Conservation (phyloP, 1,140 invertebrate genomes). For the Drosophila busckii region DNA sequence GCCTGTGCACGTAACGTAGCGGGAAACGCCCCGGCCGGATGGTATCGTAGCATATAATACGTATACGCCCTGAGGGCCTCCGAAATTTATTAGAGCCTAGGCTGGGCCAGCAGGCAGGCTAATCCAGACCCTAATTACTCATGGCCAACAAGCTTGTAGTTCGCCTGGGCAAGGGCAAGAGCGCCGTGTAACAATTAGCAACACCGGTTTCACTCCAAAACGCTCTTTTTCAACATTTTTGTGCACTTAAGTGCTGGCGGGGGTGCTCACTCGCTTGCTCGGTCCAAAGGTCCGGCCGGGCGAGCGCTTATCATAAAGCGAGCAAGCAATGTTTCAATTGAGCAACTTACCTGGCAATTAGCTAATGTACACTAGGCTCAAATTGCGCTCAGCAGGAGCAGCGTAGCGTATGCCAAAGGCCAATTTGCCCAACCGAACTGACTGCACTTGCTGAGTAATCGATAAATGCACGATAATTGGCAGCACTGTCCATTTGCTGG, state of each 20-base stretch:
- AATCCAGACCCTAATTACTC: conserved; percentile 73
- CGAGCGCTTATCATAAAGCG: conserved; percentile 28
- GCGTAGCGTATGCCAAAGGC: too few species aligned
- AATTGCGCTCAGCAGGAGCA: too few species aligned
- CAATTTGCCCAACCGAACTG: too few species aligned
- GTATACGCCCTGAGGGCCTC: conserved; percentile 33
- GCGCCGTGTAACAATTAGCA: conserved; percentile 60
- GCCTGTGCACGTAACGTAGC: conserved; percentile 4
- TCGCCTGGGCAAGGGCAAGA: conserved; percentile 19
- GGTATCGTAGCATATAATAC: background rate
- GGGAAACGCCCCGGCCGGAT: conserved; percentile 15
- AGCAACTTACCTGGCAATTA: conserved; percentile 47
- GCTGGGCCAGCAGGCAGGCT: too few species aligned
- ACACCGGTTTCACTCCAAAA: conserved; percentile 38
- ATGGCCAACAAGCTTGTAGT: conserved; percentile 45
- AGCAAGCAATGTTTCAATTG: conserved; percentile 62
- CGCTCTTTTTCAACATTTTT: background rate
- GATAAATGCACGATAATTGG: conserved; percentile 13
- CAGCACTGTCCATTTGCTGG: conserved; percentile 6
- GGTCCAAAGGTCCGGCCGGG: conserved; percentile 8
- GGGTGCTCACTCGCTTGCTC: conserved; percentile 20
- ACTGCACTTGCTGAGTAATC: conserved; percentile 8
- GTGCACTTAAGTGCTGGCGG: conserved; percentile 11
- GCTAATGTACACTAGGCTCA: conserved; percentile 25
- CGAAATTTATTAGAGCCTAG: conserved; percentile 61